Evolutionary conservation across 2,113 vertebrate species (phyloP), one percentile per base, ranked within the genome.

Genomic region (Pleuronectes platessa): DNA sequence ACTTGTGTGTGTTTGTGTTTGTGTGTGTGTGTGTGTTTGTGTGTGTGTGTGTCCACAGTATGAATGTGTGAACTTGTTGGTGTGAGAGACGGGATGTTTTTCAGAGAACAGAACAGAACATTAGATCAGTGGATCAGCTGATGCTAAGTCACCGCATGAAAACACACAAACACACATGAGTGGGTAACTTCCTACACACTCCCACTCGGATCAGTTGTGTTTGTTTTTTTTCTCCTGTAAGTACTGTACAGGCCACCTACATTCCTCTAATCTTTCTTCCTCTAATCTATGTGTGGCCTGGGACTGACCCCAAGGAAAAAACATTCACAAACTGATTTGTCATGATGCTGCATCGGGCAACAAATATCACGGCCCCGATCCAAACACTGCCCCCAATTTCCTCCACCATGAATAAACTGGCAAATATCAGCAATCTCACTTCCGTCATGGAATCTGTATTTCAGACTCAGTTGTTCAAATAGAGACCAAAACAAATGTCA

Each of bases 161-260:
- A 87, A 83, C 65, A 68, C 21, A 68, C 42, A 45, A 12, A 45
- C 42, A 82, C 9, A 71, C 12, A 76, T 35, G 60, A 66, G 56
- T 70, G 56, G 53, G 61, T 54, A 64, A 59, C 80, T 70, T 83
- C 88, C 82, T 67, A 89, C 89, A 71, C 78, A 75, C 85, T 86
- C 83, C 84, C 24, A 83, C 86, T 79, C 12, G 73, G 69, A 80
- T 72, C 74, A 68, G 59, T 72, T 74, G 60, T 61, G 49, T 68
- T 81, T 31, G 31, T 31, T 80, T 66, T 68, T 78, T 61, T 58
- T 14, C 45, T 12, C 14, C 47, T 51, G 47, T 51, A 68, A 76
- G 80, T 80, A 80, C 73, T 74, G 42, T n/a, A 65, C 71, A 61
- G 55, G 26, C 69, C 69, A 56, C 88, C 85, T 68, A 83, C 68